Conservation (phyloP, 1,140 invertebrate species). For the Ganaspis sp. region DNA sequence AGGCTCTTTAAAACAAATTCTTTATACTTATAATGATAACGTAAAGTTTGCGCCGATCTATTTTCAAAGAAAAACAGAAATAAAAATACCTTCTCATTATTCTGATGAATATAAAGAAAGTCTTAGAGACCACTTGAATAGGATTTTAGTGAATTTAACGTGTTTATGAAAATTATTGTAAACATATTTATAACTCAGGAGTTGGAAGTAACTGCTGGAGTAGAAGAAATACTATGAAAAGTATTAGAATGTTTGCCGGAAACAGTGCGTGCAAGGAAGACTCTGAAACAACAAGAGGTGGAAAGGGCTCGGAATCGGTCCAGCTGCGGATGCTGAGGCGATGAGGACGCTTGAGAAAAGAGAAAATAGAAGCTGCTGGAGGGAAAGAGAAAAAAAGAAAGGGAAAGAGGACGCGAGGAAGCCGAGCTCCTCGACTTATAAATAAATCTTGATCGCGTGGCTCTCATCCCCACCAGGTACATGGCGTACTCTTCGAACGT, state of each 20-base stretch:
- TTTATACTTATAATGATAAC: too few relatives aligned
- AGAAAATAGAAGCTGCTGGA: conserved; percentile 51
- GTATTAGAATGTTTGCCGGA: conserved; percentile 33
- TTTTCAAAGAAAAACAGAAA: too few relatives aligned
- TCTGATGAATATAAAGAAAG: too few relatives aligned
- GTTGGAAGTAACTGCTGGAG: not conserved
- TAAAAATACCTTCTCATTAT: too few relatives aligned
- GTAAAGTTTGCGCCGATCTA: too few relatives aligned
- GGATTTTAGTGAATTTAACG: too few relatives aligned
- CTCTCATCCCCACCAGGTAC: conserved; percentile 67
- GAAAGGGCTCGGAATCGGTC: conserved; percentile 26
- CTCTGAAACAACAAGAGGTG: conserved; percentile 33
- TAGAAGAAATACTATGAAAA: not conserved
- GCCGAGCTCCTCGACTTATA: conserved; percentile 71
- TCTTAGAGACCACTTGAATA: too few relatives aligned
- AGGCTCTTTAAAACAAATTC: too few relatives aligned
- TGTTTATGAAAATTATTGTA: too few relatives aligned
- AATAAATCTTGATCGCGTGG: conserved; percentile 77
- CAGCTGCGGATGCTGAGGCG: conserved; percentile 35
- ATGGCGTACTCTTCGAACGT: conserved; percentile 59
- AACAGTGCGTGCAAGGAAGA: conserved; percentile 33
- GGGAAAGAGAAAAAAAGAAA: conserved; percentile 43
- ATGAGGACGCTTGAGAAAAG: conserved; percentile 53
- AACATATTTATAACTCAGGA: too few relatives aligned
- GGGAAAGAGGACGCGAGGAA: conserved; percentile 49